These are phyloP conservation scores for Smithornis capensis DNA, from an alignment of 2,113 vertebrate species.

Conservation along the genomic window DNA sequence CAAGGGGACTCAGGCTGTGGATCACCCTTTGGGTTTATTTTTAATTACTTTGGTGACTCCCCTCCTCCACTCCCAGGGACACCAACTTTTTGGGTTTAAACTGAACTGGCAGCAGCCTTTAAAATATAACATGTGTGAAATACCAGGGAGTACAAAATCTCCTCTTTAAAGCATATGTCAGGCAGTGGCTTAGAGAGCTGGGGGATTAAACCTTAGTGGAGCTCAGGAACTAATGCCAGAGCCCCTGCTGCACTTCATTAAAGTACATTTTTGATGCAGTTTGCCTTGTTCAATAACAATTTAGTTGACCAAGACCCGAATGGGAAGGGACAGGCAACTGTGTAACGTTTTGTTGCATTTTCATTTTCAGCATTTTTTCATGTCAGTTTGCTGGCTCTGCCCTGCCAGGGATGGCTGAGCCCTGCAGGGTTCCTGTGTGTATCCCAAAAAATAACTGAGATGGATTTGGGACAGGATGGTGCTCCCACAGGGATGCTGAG, in stretches of 20 bases:
- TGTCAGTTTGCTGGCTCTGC: not conserved
- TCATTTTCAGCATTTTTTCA: not conserved
- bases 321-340: slow-evolving; percentile 15
- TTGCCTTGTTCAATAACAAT: not conserved
- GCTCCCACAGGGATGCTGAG: not conserved
- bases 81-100: not conserved
- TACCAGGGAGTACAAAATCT: not conserved
- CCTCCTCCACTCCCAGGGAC: not conserved
- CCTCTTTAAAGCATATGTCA: not conserved
- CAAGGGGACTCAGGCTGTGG: not conserved
- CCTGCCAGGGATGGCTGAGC: not conserved
- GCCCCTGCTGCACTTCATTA: slow-evolving; percentile 49
- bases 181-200: not conserved
- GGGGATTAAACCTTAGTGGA: slow-evolving; percentile 7
- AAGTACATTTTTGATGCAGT: slow-evolving; percentile 36
- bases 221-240: slow-evolving; percentile 2
- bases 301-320: not conserved
- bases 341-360: not conserved
- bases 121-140: not conserved
- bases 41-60: not conserved
- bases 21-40: not conserved
- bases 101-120: not conserved
- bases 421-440: not conserved
- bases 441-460: not conserved
- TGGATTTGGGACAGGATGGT: not conserved